Base-by-base conservation (phyloP, 2,797 vertebrate genomes). In the Eupleurogrammus muticus region DNA sequence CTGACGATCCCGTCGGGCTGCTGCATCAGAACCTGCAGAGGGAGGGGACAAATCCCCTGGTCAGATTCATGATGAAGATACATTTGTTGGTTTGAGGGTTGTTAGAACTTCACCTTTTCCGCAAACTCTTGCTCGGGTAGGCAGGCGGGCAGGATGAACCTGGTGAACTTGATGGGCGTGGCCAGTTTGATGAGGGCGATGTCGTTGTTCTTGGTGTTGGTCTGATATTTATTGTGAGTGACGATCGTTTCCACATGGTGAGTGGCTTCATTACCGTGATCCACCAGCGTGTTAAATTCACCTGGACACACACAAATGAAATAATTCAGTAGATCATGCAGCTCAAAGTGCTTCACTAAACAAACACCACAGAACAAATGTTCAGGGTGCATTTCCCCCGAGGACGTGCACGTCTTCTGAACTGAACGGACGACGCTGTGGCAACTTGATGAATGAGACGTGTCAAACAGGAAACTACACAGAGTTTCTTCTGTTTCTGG, bases 131-230 rank as follows among this genome's bases (percentile, higher is more conserved):
- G 54, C 21, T 95, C 90, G 0, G 97, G 97, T 3, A 99, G 72
- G 84, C 98, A 99, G 0, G 97, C 97, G 0, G 98, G 94, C 0
- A 97, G 46, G 74, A 97, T 77, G 12, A 88, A 96, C 46, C 65
- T 60, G 0, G 87, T 93, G 92, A 96, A 98, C 0, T 0, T 71
- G 65, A 98, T 94, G 16, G 96, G 96, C 0, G 82, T 87, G 64
- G 75, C 81, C 66, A 99, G 75, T 77, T 94, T 95, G 79, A 99
- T 82, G n/a, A 99, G 86, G 0, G 97, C 96, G 0, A 99, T 98
- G 92, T 99, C 97, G 0, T 95, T 97, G 89, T 97, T 91, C 0
- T 95, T 97, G 2, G 96, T 97, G 0, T 90, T 67, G 0, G 2
- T 3, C 2, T 51, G n/a, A 47, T 96, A 99, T 5, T 70, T 89